Evolutionary conservation across 2,797 vertebrate species (phyloP), one percentile per base, ranked within the genome.

Genomic region (Coranthus polyacanthus): DNA sequence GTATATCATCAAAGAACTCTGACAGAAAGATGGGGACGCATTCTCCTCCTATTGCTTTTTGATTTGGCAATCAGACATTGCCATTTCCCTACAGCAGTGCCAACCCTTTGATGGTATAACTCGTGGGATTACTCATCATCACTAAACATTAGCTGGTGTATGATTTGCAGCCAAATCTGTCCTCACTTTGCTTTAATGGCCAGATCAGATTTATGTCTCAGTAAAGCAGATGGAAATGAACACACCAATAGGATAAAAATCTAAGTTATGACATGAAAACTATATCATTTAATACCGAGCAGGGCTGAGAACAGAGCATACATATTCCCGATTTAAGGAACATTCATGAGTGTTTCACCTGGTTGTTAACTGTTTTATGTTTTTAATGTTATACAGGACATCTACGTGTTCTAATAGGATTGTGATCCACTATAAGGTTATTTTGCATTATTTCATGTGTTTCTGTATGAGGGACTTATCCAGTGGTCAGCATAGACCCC

Each of bases 91-190:
- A 16, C 22, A n/a, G 24, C 20, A 39, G 51, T 29, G 11, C 46
- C 38, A 63, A 34, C 4, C 29, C 41, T 75, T 75, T 75, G 49
- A 71, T 63, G 60, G 42, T 36, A 13, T 17, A 22, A 16, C 24
- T 51, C n/a, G 2, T 10, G 36, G 26, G 56, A 66, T 39, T 43
- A 44, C 51, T 47, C 22, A 52, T 46, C 44, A 29, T 42, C 53
- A 37, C 42, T 26, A 57, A 34, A 59, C 39, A 56, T 43, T 43
- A 66, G 20, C 41, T 29, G 1, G 12, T 2, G 34, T 47, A 21
- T 15, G 17, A 50, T 13, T 42, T 39, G 12, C 20, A 18, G 44
- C 63, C 59, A 71, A 26, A 47, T 46, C 12, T n/a, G 15, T 41
- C 36, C 38, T 43, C 5, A 3, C 1, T 42, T 45, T 32, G 3